Base-by-base conservation (phyloP, 2,113 vertebrate genomes). In the Climacteris rufus region DNA sequence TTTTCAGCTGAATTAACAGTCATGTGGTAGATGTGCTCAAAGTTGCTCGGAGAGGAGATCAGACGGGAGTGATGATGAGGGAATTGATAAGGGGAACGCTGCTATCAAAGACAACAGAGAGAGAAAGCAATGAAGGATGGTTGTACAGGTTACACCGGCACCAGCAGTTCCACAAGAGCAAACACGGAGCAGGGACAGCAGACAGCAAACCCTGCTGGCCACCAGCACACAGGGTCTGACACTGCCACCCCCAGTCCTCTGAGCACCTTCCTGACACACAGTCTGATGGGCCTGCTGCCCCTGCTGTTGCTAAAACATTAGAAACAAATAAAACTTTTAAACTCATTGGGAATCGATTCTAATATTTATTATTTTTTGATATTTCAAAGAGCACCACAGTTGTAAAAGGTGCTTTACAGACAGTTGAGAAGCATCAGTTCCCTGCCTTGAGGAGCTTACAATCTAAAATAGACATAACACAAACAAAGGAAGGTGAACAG, bases 1-100 rank as follows among this genome's bases (percentile, higher is more conserved):
- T 98, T 98, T 98, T 98, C 98, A 45, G 98, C 98, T 96, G 98
- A 99, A 97, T 98, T 98, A 97, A 98, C 98, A 96, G 98, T 99
- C 98, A 99, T 98, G 97, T 99, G 98, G 98, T 98, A 98, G 98
- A 99, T 97, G 98, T 99, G 98, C 97, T 99, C 98, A 96, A 99
- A 99, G 98, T 98, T 98, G 98, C 97, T 98, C 90, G 98, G 98
- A 97, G 98, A 98, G 97, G 98, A 98, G 98, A 99, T 98, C 97
- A 98, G 97, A 92, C 96, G 59, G 95, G 98, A 98, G 95, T 97
- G 98, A 90, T 97, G 98, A 96, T 97, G 97, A 97, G 98, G 98
- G 97, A 97, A 96, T 82, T 98, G 97, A 33, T 97, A 98, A 96
- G 98, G 98, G 97, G 98, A 98, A 92, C 97, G 97, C 50, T 98